Evolutionary conservation across 2,888 invertebrate genomes (phyloP).

Genomic region (Napeogenes inachia): DNA sequence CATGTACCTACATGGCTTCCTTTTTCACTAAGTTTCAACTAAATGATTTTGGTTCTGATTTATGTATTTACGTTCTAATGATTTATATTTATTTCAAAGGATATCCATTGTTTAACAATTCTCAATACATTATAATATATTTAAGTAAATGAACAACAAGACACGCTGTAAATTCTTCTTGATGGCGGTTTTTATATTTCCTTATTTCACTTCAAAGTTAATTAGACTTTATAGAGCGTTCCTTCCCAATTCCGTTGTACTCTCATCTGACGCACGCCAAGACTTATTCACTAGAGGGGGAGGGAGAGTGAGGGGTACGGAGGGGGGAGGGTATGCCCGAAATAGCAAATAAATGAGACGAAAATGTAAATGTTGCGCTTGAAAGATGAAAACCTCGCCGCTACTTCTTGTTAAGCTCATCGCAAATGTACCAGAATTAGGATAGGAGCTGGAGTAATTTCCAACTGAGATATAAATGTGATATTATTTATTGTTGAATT

Average conservation of each 20-base stretch:
- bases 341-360: conserved; percentile 79
- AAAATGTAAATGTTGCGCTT: conserved; percentile 78
- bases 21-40: conserved; percentile 47
- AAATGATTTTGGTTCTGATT: conserved; percentile 61
- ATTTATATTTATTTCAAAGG: conserved; percentile 65
- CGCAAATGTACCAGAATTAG: conserved; percentile 77
- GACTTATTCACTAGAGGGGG: conserved; percentile 72
- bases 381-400: conserved; percentile 75
- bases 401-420: conserved; percentile 73
- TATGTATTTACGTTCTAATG: conserved; percentile 46
- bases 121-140: background rate
- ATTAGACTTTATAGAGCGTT: conserved; percentile 78
- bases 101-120: conserved; percentile 39
- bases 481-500: conserved; percentile 20
- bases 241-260: conserved; percentile 74
- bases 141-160: conserved; percentile 4
- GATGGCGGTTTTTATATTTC: conserved; percentile 65
- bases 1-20: conserved; percentile 67
- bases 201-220: conserved; percentile 74
- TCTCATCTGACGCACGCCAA: conserved; percentile 68
- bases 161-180: conserved; percentile 51
- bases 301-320: conserved; percentile 43
- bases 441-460: conserved; percentile 71
- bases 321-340: conserved; percentile 60
- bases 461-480: conserved; percentile 62